phyloP scores from a whole-genome alignment of 2,113 vertebrate species.

The Piaya cayana region DNA sequence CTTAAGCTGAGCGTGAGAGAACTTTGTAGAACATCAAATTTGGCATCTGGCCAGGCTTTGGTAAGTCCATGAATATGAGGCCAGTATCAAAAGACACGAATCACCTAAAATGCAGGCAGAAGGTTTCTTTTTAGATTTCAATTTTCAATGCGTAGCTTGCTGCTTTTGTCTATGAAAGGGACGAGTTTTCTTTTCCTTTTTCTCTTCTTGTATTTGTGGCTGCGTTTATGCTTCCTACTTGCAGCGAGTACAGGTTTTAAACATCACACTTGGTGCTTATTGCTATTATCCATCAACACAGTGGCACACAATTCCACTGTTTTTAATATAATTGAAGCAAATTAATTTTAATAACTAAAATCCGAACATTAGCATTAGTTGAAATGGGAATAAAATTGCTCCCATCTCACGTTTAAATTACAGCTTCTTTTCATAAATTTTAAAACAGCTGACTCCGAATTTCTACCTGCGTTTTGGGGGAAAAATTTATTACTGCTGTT shows the following conservation, averaged over 20 bases:
- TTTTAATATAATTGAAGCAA: slow-evolving; percentile 74
- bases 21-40: not conserved
- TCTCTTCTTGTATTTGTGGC: not conserved
- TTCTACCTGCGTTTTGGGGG: slow-evolving; percentile 54
- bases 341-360: slow-evolving; percentile 81
- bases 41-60: not conserved
- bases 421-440: slow-evolving; percentile 71
- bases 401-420: slow-evolving; percentile 64
- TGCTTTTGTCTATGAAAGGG: not conserved
- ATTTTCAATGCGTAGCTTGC: not conserved
- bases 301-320: slow-evolving; percentile 52
- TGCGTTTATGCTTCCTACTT: slow-evolving; percentile 23
- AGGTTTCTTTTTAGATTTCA: not conserved
- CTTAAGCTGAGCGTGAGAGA: not conserved
- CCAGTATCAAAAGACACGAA: not conserved
- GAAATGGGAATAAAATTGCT: slow-evolving; percentile 76
- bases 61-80: not conserved
- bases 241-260: slow-evolving; percentile 23
- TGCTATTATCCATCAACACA: slow-evolving; percentile 68
- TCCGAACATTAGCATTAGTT: slow-evolving; percentile 69
- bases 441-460: slow-evolving; percentile 71
- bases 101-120: not conserved
- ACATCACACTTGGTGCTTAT: slow-evolving; percentile 52
- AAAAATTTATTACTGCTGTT: slow-evolving; percentile 46
- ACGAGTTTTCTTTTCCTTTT: not conserved